A percentile compares a stretch with the other conserved stretches of the same genome.
Conservation (phyloP, 1,140 invertebrate species). For the Frieseomelitta varia region DNA sequence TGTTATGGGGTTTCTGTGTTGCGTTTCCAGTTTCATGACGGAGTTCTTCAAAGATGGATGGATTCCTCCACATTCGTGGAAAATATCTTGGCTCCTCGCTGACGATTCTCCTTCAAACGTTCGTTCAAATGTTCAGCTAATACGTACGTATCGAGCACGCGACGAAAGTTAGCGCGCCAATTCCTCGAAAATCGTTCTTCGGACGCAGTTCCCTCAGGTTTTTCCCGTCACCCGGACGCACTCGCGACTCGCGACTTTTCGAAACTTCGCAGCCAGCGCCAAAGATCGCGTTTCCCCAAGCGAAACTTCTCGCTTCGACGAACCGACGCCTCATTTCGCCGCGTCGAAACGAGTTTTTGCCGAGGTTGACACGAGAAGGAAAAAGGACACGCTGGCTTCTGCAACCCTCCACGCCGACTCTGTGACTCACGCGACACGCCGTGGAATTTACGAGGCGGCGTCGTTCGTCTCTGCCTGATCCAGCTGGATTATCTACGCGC, state of each 20-base stretch:
- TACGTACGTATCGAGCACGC: too few relatives aligned
- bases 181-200: not conserved
- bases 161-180: too few relatives aligned
- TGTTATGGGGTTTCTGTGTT: conserved; percentile 5
- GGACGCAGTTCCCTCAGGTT: not conserved
- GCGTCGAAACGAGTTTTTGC: conserved; percentile 37
- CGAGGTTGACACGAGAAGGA: not conserved
- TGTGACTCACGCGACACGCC: conserved; percentile 61
- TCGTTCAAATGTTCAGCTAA: too few relatives aligned
- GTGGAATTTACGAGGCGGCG: conserved; percentile 64
- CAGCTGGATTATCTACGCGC: conserved; percentile 61
- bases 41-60: too few relatives aligned
- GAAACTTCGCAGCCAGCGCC: not conserved
- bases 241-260: not conserved
- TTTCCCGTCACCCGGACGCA: too few relatives aligned
- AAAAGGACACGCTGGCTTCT: not conserved
- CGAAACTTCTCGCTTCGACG: conserved; percentile 37
- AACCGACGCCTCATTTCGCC: conserved; percentile 31
- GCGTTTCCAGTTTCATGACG: not conserved
- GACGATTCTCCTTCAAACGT: too few relatives aligned
- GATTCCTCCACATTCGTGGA: too few relatives aligned
- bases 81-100: too few relatives aligned
- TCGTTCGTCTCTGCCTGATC: conserved; percentile 54
- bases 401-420: conserved; percentile 25
- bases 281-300: not conserved